Evolutionary conservation across 2,797 vertebrate species (phyloP), one percentile per base, ranked within the genome.

Genomic region (Rhynchotus rufescens): DNA sequence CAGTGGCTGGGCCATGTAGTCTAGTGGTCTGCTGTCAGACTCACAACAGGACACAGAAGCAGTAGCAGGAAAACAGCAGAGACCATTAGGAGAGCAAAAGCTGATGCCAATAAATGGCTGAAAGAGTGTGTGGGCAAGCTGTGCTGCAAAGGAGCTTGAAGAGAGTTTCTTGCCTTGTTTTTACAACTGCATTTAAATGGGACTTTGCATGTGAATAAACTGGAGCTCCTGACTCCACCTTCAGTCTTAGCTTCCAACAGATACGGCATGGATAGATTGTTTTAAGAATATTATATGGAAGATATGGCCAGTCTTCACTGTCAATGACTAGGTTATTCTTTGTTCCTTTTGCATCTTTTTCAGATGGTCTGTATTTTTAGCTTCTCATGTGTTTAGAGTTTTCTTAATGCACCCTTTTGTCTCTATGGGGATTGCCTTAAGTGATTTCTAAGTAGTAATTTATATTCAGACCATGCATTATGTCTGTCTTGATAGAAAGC

Each of bases 251-350:
- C 30, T 85, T 19, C 20, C 32, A 52, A 76, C 5, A n/a, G 23
- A 51, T 1, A 1, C 60, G 25, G 57, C 74, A 73, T 0, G 0
- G 30, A n/a, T 40, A 49, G 44, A 30, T 75, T 75, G 30, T 4
- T 77, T 82, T 68, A 52, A 60, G 30, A 64, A 4, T 49, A 22
- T 80, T n/a, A 59, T 7, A 84, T 62, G 57, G 17, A 85, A 80
- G 64, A 21, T 42, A 36, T 25, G 12, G 52, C 59, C 36, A 68
- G 49, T 23, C 32, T 78, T 81, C 36, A 36, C n/a, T 77, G 34
- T 71, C 36, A 26, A 49, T 23, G 7, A 7, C 47, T 45, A n/a
- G 83, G 30, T 15, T 79, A 23, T 56, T 78, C 13, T 80, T 4
- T 32, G 3, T 60, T 84, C 14, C 30, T 19, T 16, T 67, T 28